Base-by-base conservation (phyloP, 2,888 invertebrate species). In the Bibio marci region DNA sequence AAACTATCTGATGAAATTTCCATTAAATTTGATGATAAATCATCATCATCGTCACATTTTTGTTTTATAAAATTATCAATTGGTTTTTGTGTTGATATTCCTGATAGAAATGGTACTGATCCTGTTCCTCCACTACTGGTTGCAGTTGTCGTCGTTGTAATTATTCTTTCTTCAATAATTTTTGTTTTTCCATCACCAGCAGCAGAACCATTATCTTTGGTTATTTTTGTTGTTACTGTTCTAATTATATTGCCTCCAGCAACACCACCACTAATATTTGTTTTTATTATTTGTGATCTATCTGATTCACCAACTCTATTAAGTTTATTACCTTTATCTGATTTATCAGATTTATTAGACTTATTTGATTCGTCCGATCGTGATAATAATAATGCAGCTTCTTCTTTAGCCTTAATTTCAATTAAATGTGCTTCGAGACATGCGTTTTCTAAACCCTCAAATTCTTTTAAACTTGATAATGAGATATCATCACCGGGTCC, bases 401-500 rank as follows among this genome's bases (percentile, higher is more conserved):
- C 88, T 59, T 86, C 85, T 50, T 81, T 77, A 0, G 82, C 87
- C 44, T 79, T 73, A 34, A 80, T 69, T 64, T 91, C 90, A 38
- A 83, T 80, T 49, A 76, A 71, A 45, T 85, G 76, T 0, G 81
- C 86, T 56, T 85, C 86, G 34, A 81, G 70, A 50, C 88, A 83
- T 17, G 90, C 90, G 44, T 76, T 78, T 63, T 94, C 92, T 2
- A 92, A 59, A 0, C 85, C 82, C 65, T 94, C 92, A 57, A 92
- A 92, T 57, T 94, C 92, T 57, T 86, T 85, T 17, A 92, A 63
- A 31, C 91, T 91, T 7, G 81, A 82, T 22, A 83, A 63, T 3
- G 88, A 88, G 33, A 87, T 68, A 53, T 90, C 88, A 57, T 90
- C 91, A 1, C 81, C 80, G 57, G 79, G 79, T 52, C 76, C 80